A percentile compares a stretch with the other conserved stretches of the same genome.
These are phyloP conservation scores for Beroe forskalii DNA, from an alignment of 37 sponge, comb jelly and placozoan species.

Conservation along the genomic window DNA sequence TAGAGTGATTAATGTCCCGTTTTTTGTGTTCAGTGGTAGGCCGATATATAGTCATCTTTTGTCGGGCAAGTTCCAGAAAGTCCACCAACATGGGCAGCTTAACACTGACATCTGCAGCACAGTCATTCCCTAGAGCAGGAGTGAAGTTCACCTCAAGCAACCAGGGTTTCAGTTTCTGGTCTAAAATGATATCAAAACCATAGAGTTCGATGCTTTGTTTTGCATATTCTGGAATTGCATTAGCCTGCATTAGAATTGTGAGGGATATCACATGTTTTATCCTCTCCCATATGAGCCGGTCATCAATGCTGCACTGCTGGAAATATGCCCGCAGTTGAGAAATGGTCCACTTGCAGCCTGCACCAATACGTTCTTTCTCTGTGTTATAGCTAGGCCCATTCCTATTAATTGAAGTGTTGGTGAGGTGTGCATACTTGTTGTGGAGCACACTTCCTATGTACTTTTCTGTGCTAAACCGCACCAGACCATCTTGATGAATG, in stretches of 20 bases:
- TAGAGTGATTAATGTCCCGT: background rate
- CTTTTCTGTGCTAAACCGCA: constrained; percentile 66
- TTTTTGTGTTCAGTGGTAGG: constrained; percentile 30
- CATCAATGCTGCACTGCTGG: constrained; percentile 22
- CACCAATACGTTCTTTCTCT: constrained; percentile 53
- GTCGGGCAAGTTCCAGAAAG: background rate
- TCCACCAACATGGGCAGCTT: constrained; percentile 54
- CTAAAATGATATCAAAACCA: constrained; percentile 53
- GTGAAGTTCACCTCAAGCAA: constrained; percentile 62
- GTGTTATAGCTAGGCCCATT: constrained; percentile 1
- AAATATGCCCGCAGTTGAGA: constrained; percentile 64
- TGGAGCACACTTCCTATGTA: constrained; percentile 7
- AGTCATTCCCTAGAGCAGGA: constrained; percentile 60
- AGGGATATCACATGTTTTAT: constrained; percentile 51
- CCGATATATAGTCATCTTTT: constrained; percentile 47
- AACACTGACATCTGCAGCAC: constrained; percentile 27
- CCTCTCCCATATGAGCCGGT: constrained; percentile 58
- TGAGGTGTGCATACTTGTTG: constrained; percentile 67
- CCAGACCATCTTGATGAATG: constrained; percentile 67
- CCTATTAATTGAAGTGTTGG: constrained; percentile 68
- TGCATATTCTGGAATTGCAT: constrained; percentile 44
- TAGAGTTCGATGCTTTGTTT: constrained; percentile 66
- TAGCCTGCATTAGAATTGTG: constrained; percentile 61
- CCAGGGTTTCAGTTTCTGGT: constrained; percentile 51
- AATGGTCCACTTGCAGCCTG: constrained; percentile 67